Evolutionary conservation across 2,113 vertebrate genomes (phyloP), one percentile per base, ranked within the genome.

Genomic region (Nothobranchius kuhntae): DNA sequence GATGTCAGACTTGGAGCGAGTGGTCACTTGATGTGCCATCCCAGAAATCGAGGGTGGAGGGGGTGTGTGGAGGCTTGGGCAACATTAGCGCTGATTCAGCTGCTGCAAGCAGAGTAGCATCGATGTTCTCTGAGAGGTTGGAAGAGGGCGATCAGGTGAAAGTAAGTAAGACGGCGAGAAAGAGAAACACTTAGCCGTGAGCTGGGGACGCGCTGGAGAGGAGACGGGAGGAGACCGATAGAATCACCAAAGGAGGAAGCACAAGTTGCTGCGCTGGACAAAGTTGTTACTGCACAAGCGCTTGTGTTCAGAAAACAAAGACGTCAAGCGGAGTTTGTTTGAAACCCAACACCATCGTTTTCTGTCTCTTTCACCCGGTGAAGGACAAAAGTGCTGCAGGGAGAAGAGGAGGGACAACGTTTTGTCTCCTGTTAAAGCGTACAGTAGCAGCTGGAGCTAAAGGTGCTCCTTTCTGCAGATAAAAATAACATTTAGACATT

Each of bases 11-110:
- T 80, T 68, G 17, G 68, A 86, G 55, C 35, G 14, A 67, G 72
- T 70, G 73, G 76, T 75, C 68, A 70, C 81, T 87, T 68, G 46
- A 78, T 72, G 73, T 81, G 81, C 79, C 77, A 52, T 80, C 73
- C 71, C 72, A 73, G 59, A 50, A 55, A 68, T 61, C 14, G 2
- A 57, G 62, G 11, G 36, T 7, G n/a, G 56, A 24, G 38, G 65
- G 63, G 68, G 30, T 30, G 30, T 30, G 30, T 30, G 30, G 61
- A 71, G 62, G 51, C 52, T 71, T 51, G 61, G 60, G 70, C 61
- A 75, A 74, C 82, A 53, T 81, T 79, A 74, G 59, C 21, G 85
- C 90, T 83, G 89, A 89, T 86, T 89, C 87, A 90, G 89, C 90
- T 85, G 65, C 73, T 80, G 78, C 76, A 79, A 83, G 80, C 46